These are phyloP conservation scores for Delichon dasypus DNA, from an alignment of 2,797 vertebrate species.

Conservation along the genomic window DNA sequence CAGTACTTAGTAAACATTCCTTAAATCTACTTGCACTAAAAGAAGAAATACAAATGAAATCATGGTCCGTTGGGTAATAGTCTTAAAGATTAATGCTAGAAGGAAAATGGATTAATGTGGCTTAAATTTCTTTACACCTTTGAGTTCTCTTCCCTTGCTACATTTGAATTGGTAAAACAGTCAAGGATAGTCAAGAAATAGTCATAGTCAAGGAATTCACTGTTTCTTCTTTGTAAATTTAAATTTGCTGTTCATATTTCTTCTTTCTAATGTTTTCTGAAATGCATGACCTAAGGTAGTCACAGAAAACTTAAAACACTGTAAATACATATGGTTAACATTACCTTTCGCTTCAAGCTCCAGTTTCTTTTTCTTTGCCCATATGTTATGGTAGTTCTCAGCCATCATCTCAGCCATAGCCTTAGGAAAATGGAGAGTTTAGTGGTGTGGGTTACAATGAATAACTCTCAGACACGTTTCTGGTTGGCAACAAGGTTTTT, in stretches of 20 bases:
- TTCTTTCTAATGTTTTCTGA: not conserved
- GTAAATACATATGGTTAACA: not conserved
- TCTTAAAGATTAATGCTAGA: not conserved
- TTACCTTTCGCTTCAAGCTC: constrained; percentile 95
- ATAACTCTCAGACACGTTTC: not conserved
- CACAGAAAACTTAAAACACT: not conserved
- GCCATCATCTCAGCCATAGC: constrained; percentile 96
- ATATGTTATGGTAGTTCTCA: constrained; percentile 96
- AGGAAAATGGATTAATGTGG: not conserved
- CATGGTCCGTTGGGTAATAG: not conserved
- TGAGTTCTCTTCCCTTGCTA: not conserved
- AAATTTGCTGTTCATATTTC: not conserved
- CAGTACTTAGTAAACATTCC: not conserved
- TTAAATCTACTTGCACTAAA: not conserved
- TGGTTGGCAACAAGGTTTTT: not conserved
- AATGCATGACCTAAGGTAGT: not conserved
- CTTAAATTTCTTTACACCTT: not conserved
- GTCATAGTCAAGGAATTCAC: not conserved
- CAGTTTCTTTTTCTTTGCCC: constrained; percentile 94
- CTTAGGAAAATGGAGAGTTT: constrained; percentile 68
- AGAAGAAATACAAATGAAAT: not conserved
- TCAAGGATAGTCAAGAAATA: not conserved
- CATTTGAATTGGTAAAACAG: not conserved
- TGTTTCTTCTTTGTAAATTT: not conserved
- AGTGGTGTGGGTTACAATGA: not conserved